Conservation (phyloP, 2,797 vertebrate species). For the Chelidonichthys spinosus region DNA sequence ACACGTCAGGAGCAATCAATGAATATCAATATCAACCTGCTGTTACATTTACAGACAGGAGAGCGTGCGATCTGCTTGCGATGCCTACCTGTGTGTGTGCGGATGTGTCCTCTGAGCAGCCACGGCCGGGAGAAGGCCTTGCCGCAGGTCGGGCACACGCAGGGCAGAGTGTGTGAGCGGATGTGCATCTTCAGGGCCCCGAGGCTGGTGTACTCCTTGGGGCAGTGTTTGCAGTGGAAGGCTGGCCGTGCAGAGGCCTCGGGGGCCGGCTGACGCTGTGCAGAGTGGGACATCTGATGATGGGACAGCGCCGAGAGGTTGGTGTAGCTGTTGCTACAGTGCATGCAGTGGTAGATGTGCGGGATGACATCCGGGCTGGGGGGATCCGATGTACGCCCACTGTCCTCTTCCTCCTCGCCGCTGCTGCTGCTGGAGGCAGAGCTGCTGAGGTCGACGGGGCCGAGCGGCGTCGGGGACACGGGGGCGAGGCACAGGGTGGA, state of each 20-base stretch:
- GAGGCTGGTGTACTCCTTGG: conserved; percentile 96
- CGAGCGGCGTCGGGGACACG: conserved; percentile 69
- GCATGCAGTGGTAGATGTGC: conserved; percentile 84
- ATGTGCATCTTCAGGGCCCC: conserved; percentile 99
- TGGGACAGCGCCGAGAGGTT: conserved; percentile 88
- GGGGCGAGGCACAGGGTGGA: conserved; percentile 76
- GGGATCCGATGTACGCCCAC: conserved; percentile 89
- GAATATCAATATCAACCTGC: conserved; percentile 64
- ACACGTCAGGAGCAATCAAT: conserved; percentile 49
- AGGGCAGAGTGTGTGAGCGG: conserved; percentile 96
- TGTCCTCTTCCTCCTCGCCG: conserved; percentile 90
- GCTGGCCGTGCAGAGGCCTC: conserved; percentile 78
- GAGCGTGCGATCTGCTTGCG: not conserved
- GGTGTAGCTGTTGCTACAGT: conserved; percentile 87
- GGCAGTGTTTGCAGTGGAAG: conserved; percentile 97
- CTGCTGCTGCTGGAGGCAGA: conserved; percentile 76
- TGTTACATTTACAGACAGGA: conserved; percentile 34
- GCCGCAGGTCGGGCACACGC: conserved; percentile 94
- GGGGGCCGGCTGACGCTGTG: conserved; percentile 15
- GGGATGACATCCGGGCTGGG: conserved; percentile 88
- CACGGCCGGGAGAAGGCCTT: conserved; percentile 98
- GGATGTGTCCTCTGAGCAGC: conserved; percentile 96
- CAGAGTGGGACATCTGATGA: conserved; percentile 86
- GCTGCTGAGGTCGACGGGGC: conserved; percentile 90
- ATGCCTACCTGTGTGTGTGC: conserved; percentile 94